A percentile compares a stretch with the other conserved stretches of the same genome.
Evolutionary conservation across 2,797 vertebrate species (phyloP).

Genomic region (Heterohyrax brucei): DNA sequence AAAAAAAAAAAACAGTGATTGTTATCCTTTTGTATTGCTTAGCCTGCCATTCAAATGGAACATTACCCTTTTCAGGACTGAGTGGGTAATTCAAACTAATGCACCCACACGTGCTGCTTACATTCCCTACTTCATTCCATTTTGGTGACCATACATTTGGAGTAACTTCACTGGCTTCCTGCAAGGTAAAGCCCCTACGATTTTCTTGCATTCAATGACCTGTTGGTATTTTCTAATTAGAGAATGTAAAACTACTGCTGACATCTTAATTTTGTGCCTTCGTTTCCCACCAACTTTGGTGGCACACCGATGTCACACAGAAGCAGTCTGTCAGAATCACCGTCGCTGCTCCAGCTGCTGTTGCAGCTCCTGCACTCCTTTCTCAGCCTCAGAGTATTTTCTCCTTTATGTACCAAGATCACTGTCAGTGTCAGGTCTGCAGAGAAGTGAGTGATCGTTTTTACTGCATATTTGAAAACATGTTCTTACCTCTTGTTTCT

Average conservation of each 20-base stretch:
- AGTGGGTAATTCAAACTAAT: conserved; percentile 64
- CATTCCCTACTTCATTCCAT: conserved; percentile 65
- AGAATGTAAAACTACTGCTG: conserved; percentile 44
- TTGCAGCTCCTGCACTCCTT: conserved; percentile 40
- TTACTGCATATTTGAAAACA: conserved; percentile 74
- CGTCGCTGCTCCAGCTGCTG: conserved; percentile 69
- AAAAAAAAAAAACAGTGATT: conserved; percentile 7
- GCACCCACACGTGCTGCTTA: conserved; percentile 28
- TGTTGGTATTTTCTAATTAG: conserved; percentile 75
- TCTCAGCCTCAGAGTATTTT: conserved; percentile 62
- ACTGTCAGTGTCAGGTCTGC: conserved; percentile 77
- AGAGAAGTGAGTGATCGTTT: conserved; percentile 67
- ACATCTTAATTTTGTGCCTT: conserved; percentile 75
- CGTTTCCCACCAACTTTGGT: conserved; percentile 79
- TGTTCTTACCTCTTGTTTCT: conserved; percentile 72
- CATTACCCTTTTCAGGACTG: conserved; percentile 67
- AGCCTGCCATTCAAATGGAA: conserved; percentile 69
- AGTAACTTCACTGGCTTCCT: conserved; percentile 59
- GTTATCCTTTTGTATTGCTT: conserved; percentile 63
- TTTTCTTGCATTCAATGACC: conserved; percentile 69
- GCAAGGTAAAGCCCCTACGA: conserved; percentile 69
- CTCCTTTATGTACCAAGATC: conserved; percentile 78
- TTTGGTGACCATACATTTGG: conserved; percentile 63
- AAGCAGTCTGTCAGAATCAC: conserved; percentile 71
- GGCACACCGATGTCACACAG: background rate